These are phyloP conservation scores for Enteromius mattozi DNA, from an alignment of 2,797 vertebrate genomes.

Conservation along the genomic window DNA sequence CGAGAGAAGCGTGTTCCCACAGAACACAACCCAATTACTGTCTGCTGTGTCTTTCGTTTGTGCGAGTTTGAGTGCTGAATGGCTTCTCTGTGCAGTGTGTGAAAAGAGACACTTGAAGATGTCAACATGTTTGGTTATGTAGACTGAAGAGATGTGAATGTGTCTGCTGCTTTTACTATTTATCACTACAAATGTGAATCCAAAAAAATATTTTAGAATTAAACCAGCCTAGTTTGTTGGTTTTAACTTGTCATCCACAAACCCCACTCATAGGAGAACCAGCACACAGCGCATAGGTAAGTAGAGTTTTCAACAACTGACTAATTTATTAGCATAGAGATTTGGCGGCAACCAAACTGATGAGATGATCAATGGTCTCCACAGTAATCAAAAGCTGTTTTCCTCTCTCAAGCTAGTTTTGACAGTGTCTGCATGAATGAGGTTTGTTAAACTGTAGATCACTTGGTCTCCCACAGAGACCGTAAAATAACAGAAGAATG, in stretches of 20 bases:
- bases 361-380: neutral
- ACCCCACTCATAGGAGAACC: neutral
- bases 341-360: neutral
- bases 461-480: neutral
- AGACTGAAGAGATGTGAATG: neutral
- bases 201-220: neutral
- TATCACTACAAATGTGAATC: neutral
- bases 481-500: conserved; percentile 14
- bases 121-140: neutral
- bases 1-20: conserved; percentile 25
- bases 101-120: conserved; percentile 10
- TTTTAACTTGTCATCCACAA: neutral
- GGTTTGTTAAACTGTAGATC: neutral
- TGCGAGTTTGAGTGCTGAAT: conserved; percentile 22
- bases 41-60: conserved; percentile 24
- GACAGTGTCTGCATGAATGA: conserved; percentile 20
- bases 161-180: neutral
- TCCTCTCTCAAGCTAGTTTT: neutral
- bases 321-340: neutral
- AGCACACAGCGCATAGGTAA: neutral
- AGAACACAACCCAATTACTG: conserved; percentile 31
- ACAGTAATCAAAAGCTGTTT: conserved; percentile 6
- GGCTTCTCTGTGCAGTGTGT: conserved; percentile 6
- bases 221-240: neutral
- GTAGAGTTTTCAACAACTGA: neutral